A percentile compares a stretch with the other conserved stretches of the same genome.
These are phyloP conservation scores for Thera obeliscata DNA, from an alignment of 2,888 invertebrate species.

Conservation along the genomic window DNA sequence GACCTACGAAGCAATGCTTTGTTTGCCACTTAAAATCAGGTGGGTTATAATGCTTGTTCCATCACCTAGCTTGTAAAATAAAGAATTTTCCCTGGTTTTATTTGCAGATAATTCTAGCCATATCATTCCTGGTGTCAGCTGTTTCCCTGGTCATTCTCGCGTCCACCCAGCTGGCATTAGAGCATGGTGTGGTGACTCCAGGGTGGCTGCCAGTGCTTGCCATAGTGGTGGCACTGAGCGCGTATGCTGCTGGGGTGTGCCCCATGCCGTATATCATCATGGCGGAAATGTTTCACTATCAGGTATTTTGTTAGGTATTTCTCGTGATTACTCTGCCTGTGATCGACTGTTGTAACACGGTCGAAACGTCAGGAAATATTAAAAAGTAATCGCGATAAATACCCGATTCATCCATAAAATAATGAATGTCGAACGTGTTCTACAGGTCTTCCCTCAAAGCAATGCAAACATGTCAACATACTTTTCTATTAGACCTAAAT, in stretches of 20 bases:
- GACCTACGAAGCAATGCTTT: no score
- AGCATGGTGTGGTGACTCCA: conserved; percentile 36
- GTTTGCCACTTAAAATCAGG: no score
- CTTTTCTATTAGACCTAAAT: conserved; percentile 2
- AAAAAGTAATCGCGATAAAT: no score
- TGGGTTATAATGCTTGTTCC: no score
- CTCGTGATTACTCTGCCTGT: no score
- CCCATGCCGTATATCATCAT: conserved; percentile 48
- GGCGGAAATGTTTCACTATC: conserved; percentile 52
- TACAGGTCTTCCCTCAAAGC: background rate
- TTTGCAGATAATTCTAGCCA: conserved; percentile 36
- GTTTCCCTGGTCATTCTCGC: conserved; percentile 40
- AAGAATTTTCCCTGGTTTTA: no score
- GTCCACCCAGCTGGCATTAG: conserved; percentile 38
- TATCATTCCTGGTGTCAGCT: conserved; percentile 31
- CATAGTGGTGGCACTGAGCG: conserved; percentile 41
- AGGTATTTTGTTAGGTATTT: no score
- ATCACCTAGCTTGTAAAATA: no score
- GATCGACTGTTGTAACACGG: no score
- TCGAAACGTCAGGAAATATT: no score
- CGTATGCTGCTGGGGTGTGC: conserved; percentile 45
- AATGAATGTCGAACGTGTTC: no score
- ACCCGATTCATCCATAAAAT: no score
- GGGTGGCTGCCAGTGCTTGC: conserved; percentile 44
- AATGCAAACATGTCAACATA: background rate